Conservation (phyloP, 2,888 invertebrate species). For the Oasisia sp. region DNA sequence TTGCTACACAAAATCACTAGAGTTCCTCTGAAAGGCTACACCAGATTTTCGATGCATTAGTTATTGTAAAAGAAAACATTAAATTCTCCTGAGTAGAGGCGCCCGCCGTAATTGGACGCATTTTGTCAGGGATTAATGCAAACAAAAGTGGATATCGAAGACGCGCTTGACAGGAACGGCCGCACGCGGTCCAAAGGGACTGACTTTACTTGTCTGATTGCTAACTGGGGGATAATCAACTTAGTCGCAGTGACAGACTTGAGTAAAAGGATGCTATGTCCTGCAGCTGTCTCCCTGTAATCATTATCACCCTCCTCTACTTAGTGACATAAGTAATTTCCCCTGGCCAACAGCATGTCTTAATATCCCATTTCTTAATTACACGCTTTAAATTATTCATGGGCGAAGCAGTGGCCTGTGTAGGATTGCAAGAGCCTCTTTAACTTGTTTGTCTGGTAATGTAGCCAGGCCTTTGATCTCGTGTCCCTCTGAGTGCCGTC, state of each 20-base stretch:
- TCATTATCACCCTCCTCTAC: background rate
- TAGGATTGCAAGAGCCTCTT: background rate
- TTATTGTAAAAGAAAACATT: slow-evolving; percentile 17
- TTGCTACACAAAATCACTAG: background rate
- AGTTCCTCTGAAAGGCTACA: background rate
- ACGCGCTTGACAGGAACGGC: background rate
- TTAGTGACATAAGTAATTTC: slow-evolving; percentile 17
- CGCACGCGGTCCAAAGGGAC: background rate
- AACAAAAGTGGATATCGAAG: background rate
- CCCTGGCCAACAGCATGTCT: slow-evolving; percentile 13
- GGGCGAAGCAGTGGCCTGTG: background rate
- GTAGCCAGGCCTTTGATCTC: background rate
- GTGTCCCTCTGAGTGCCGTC: background rate
- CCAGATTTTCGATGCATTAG: background rate
- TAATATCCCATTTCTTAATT: slow-evolving; percentile 17
- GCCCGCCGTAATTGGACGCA: background rate
- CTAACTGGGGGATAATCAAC: slow-evolving; percentile 8
- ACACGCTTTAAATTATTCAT: slow-evolving; percentile 5
- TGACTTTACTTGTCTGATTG: slow-evolving; percentile 12
- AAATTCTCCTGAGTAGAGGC: background rate
- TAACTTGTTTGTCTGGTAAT: slow-evolving; percentile 17
- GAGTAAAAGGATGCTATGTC: background rate
- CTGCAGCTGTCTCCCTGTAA: background rate
- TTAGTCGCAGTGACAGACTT: background rate
- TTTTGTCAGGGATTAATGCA: slow-evolving; percentile 5